These are phyloP conservation scores for Oryctolagus cuniculus DNA, from an alignment of 2,113 vertebrate species.

Conservation along the genomic window DNA sequence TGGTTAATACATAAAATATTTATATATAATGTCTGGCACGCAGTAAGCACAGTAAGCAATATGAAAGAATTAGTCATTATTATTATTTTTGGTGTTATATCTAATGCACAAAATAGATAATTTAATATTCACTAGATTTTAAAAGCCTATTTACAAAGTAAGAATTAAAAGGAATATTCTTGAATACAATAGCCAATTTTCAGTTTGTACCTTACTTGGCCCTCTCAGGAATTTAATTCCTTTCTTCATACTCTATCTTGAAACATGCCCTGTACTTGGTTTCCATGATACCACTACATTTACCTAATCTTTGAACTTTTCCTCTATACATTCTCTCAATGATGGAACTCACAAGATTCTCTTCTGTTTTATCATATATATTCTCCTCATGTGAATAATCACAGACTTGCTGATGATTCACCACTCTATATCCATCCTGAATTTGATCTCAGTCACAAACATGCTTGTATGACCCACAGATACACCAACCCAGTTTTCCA, in stretches of 20 bases:
- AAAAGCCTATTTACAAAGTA: background rate
- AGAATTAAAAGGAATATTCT: conserved; percentile 16
- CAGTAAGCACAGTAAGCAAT: background rate
- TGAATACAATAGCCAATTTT: background rate
- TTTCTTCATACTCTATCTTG: background rate
- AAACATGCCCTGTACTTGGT: background rate
- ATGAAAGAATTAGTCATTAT: background rate
- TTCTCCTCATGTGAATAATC: background rate
- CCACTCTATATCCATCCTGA: background rate
- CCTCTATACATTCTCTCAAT: background rate
- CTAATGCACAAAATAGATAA: background rate
- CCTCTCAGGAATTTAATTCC: background rate
- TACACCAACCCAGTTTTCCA: background rate
- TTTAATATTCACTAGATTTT: background rate
- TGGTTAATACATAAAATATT: background rate
- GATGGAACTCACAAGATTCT: background rate
- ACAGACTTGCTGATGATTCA: background rate
- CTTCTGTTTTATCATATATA: background rate
- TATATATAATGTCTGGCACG: background rate
- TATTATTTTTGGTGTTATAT: background rate
- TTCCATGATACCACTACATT: background rate
- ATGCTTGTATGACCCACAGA: background rate
- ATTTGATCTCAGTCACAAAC: background rate
- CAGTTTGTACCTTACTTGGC: background rate
- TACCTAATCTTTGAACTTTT: background rate